These are phyloP conservation scores for Clarias platycephalus DNA, from an alignment of 2,797 vertebrate genomes.

Conservation along the genomic window DNA sequence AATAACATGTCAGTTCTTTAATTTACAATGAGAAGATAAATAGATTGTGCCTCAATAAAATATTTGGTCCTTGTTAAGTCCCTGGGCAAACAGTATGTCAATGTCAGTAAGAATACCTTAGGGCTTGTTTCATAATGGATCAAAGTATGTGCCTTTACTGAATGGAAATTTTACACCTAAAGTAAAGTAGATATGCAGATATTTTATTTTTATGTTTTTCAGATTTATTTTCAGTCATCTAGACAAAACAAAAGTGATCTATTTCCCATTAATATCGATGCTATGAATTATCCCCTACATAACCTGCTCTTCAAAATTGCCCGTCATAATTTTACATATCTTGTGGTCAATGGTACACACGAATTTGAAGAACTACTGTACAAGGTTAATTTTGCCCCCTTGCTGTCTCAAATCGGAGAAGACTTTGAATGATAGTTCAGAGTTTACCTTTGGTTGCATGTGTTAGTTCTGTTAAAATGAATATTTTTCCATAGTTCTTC, in stretches of 20 bases:
- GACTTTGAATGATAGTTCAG: no score
- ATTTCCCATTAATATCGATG: no score
- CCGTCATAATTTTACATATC: no score
- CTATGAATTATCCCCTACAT: no score
- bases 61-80: background rate
- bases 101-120: conserved; percentile 3
- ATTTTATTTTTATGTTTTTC: background rate
- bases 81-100: background rate
- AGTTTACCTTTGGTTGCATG: no score
- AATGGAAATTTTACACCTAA: background rate
- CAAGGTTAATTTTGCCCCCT: no score
- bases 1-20: background rate
- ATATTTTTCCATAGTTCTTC: background rate
- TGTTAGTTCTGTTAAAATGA: background rate
- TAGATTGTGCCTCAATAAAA: background rate
- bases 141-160: background rate
- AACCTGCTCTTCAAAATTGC: no score
- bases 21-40: background rate
- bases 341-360: no score
- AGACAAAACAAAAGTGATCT: no score
- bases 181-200: background rate
- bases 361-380: no score
- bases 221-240: background rate
- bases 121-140: background rate
- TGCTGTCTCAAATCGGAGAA: no score